These are phyloP conservation scores for Choloepus hoffmanni DNA, from an alignment of 2,113 vertebrate genomes.

Conservation along the genomic window DNA sequence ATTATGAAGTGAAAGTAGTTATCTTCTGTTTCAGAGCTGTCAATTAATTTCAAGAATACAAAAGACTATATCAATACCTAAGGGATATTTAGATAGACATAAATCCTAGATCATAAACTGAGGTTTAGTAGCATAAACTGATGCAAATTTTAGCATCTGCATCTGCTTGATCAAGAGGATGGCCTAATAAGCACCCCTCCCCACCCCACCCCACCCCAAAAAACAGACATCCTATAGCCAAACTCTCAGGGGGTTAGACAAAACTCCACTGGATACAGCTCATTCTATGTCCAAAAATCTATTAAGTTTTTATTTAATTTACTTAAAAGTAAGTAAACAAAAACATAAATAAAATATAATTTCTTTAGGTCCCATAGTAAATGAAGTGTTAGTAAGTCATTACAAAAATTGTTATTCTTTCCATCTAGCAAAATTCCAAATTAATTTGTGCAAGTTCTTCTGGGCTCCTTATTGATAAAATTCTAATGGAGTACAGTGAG, in stretches of 20 bases:
- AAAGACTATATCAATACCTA: background rate
- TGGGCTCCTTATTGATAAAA: background rate
- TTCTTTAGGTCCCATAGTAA: constrained; percentile 30
- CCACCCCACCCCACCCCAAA: background rate
- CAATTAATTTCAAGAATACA: background rate
- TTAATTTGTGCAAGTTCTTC: background rate
- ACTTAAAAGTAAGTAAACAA: constrained; percentile 29
- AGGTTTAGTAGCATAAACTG: background rate
- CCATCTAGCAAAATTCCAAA: constrained; percentile 28
- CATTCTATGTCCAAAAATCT: background rate
- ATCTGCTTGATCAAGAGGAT: background rate
- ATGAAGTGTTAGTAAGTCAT: background rate
- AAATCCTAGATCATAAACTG: background rate
- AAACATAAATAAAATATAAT: background rate
- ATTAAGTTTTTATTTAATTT: constrained; percentile 45
- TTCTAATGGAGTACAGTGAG: background rate
- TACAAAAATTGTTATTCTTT: background rate
- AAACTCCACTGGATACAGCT: background rate
- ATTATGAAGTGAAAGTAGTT: background rate
- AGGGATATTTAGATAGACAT: background rate
- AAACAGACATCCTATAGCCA: background rate
- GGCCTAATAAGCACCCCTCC: background rate
- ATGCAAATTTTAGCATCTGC: background rate
- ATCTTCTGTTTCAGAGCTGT: background rate
- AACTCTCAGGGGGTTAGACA: background rate